A percentile compares a stretch with the other conserved stretches of the same genome.
phyloP scores from a whole-genome alignment of 2,888 invertebrate genomes.

The Sturmia bella region DNA sequence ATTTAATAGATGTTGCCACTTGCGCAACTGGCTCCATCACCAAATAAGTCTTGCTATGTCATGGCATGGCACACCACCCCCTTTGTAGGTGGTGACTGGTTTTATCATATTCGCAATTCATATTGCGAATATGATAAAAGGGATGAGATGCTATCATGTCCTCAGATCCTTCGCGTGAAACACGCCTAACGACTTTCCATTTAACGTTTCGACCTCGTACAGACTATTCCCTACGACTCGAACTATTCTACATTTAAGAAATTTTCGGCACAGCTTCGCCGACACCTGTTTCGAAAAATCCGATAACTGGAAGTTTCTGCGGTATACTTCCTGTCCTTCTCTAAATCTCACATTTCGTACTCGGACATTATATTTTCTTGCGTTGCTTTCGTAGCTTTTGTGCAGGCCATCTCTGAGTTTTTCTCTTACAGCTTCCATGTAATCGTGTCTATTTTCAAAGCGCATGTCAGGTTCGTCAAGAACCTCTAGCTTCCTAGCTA shows the following conservation, averaged over 20 bases:
- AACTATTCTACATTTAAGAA: neutral
- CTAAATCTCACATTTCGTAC: neutral
- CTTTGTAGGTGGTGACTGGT: neutral
- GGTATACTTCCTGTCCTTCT: neutral
- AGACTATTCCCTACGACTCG: neutral
- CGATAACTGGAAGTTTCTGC: neutral
- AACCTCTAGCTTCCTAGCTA: neutral
- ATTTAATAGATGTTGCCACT: too few species aligned
- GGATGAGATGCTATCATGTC: neutral
- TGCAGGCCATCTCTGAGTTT: neutral
- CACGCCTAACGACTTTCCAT: neutral
- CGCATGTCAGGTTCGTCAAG: neutral
- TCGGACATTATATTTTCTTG: neutral
- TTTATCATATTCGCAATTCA: constrained; percentile 2
- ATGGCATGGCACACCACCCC: neutral
- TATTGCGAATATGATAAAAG: constrained; percentile 1
- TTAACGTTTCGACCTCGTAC: neutral
- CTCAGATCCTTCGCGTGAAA: neutral
- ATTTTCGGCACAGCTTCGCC: neutral
- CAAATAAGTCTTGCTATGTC: too few species aligned
- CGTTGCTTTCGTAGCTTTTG: neutral
- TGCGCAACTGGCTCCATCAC: too few species aligned
- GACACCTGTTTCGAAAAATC: neutral
- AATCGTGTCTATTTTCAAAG: neutral
- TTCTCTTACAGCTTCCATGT: neutral